phyloP scores from a whole-genome alignment of 1,140 invertebrate species.

The Leptopilina boulardi region DNA sequence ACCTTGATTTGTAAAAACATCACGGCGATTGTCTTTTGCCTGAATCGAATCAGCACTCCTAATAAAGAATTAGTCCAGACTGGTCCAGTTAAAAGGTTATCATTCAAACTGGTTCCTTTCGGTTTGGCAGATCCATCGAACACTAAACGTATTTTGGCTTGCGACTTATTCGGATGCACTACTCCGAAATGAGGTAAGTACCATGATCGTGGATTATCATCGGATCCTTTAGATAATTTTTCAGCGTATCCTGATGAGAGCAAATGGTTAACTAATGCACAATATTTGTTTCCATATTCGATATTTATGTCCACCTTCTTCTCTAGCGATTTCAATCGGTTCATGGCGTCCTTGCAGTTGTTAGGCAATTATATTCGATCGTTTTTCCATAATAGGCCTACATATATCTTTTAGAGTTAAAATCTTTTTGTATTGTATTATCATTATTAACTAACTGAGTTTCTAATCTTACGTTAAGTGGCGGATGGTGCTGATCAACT shows the following conservation, averaged over 20 bases:
- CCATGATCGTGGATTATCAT: slow-evolving; percentile 43
- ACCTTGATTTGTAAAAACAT: too few species aligned
- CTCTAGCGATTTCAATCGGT: not conserved
- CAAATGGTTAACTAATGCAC: not conserved
- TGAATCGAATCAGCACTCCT: too few species aligned
- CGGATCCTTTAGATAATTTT: not conserved
- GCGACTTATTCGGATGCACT: slow-evolving; percentile 53
- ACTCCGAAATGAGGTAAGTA: slow-evolving; percentile 64
- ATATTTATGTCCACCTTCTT: not conserved
- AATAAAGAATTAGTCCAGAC: too few species aligned
- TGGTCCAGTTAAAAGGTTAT: too few species aligned
- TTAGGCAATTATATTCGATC: not conserved
- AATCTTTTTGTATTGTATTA: too few species aligned
- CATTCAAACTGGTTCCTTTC: too few species aligned
- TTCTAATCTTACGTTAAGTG: too few species aligned
- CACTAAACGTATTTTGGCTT: slow-evolving; percentile 57
- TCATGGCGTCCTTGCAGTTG: not conserved
- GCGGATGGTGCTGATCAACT: too few species aligned
- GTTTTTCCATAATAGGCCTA: not conserved
- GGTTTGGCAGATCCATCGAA: slow-evolving; percentile 43
- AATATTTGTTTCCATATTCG: not conserved
- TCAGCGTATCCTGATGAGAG: not conserved
- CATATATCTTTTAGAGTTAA: too few species aligned
- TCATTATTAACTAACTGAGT: too few species aligned
- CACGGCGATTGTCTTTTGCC: too few species aligned